Conservation (phyloP, 2,113 vertebrate species). For the Nannobrachium achirus region DNA sequence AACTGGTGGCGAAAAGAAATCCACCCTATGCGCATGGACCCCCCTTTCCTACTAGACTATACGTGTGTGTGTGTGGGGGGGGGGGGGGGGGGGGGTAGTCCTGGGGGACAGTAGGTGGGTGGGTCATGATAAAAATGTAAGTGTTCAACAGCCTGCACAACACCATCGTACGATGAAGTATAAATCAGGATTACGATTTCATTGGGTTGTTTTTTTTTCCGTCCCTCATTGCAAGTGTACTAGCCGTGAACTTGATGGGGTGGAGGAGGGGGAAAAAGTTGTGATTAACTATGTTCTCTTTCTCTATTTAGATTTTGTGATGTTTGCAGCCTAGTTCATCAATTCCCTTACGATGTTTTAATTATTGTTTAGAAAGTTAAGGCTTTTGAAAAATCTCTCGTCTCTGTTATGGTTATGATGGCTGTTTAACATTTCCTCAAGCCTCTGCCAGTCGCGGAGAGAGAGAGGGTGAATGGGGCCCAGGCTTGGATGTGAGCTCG, state of each 20-base stretch:
- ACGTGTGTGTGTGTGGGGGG: too few species aligned
- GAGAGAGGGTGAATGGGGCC: slow-evolving; percentile 71
- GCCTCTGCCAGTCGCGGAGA: slow-evolving; percentile 67
- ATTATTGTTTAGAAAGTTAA: slow-evolving; percentile 69
- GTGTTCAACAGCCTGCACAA: too few species aligned
- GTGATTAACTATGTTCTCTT: slow-evolving; percentile 50
- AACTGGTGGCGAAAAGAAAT: too few species aligned
- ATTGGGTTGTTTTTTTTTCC: too few species aligned
- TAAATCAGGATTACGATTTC: too few species aligned
- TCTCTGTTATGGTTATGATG: slow-evolving; percentile 70
- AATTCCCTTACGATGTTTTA: slow-evolving; percentile 56
- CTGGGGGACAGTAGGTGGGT: too few species aligned
- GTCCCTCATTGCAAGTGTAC: slow-evolving; percentile 16
- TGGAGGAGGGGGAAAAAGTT: slow-evolving; percentile 33
- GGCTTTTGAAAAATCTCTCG: slow-evolving; percentile 61
- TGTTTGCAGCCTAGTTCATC: slow-evolving; percentile 52
- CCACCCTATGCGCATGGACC: too few species aligned
- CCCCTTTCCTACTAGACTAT: too few species aligned
- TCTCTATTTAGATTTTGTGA: slow-evolving; percentile 54
- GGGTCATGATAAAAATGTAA: too few species aligned
- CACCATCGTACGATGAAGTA: too few species aligned
- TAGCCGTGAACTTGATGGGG: slow-evolving; percentile 41
- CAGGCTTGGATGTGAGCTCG: slow-evolving; percentile 57
- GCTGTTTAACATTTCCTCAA: slow-evolving; percentile 76
- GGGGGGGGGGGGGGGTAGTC: too few species aligned